Percentiles rank a stretch among this genome's conserved stretches.
phyloP scores from a whole-genome alignment of 2,797 vertebrate genomes.

The Cuculus canorus region DNA sequence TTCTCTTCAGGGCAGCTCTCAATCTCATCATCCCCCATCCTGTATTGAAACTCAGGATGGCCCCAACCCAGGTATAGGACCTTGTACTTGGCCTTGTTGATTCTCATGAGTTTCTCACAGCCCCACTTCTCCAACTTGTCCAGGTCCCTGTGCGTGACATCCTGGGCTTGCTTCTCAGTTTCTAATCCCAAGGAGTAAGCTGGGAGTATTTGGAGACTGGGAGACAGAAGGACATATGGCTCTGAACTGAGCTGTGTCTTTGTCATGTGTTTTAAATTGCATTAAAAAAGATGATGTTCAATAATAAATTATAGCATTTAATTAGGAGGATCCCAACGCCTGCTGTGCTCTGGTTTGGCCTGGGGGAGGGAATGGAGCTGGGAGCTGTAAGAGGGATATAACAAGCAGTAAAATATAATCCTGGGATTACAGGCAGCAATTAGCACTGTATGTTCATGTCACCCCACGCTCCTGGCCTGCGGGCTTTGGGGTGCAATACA shows the following conservation, averaged over 20 bases:
- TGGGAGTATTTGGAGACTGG: background rate
- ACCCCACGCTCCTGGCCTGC: background rate
- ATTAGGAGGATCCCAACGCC: background rate
- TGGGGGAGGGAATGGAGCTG: background rate
- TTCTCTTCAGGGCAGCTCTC: too few relatives aligned
- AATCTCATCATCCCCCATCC: too few relatives aligned
- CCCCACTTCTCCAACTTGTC: too few relatives aligned
- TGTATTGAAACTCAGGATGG: too few relatives aligned
- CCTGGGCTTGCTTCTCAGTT: rapidly evolving
- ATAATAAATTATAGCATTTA: background rate
- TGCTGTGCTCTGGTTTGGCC: background rate
- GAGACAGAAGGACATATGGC: background rate
- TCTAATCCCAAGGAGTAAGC: rapidly evolving
- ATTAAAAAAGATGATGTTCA: background rate
- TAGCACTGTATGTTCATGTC: background rate
- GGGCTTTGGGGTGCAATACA: background rate
- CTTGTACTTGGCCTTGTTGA: too few relatives aligned
- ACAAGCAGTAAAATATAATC: background rate
- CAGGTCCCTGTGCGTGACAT: too few relatives aligned
- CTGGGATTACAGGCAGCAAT: background rate
- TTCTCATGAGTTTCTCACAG: too few relatives aligned
- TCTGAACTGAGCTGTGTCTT: background rate
- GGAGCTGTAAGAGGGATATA: background rate
- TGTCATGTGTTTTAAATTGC: background rate
- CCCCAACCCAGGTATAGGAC: too few relatives aligned